These are phyloP conservation scores for Larimichthys polyactis DNA, from an alignment of 2,113 vertebrate species.

Conservation along the genomic window DNA sequence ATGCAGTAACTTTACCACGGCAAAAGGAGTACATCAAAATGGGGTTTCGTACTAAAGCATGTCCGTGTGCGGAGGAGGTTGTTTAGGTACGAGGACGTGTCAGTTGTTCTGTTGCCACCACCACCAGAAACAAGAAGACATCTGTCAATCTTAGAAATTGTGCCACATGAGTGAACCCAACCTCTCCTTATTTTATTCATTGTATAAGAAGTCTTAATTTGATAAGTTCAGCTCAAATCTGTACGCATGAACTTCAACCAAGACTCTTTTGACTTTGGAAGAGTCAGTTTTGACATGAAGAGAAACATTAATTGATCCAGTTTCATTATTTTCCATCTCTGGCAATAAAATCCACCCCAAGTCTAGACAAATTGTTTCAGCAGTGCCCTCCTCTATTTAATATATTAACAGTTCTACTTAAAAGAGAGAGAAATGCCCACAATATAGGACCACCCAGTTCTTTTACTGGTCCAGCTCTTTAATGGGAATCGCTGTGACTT, in stretches of 20 bases:
- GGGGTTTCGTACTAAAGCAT: no score
- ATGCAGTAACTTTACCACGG: no score
- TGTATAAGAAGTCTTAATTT: background rate
- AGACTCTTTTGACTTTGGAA: background rate
- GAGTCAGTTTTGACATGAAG: background rate
- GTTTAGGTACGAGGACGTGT: no score
- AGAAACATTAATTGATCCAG: no score
- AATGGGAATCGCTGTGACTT: conserved; percentile 22
- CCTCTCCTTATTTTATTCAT: background rate
- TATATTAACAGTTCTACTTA: background rate
- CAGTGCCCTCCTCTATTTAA: background rate
- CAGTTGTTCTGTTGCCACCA: no score
- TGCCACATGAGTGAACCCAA: background rate
- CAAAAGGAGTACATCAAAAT: no score
- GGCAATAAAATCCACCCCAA: background rate
- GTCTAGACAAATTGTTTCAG: background rate
- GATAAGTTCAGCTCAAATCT: background rate
- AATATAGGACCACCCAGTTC: conserved; percentile 11
- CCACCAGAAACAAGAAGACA: background rate
- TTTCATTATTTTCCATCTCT: background rate
- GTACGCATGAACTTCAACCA: background rate
- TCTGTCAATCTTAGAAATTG: background rate
- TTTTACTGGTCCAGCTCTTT: conserved; percentile 10
- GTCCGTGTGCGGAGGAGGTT: background rate
- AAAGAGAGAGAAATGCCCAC: background rate